Base-by-base conservation (phyloP, 1,140 invertebrate genomes). In the Trachymyrmex cornetzi region DNA sequence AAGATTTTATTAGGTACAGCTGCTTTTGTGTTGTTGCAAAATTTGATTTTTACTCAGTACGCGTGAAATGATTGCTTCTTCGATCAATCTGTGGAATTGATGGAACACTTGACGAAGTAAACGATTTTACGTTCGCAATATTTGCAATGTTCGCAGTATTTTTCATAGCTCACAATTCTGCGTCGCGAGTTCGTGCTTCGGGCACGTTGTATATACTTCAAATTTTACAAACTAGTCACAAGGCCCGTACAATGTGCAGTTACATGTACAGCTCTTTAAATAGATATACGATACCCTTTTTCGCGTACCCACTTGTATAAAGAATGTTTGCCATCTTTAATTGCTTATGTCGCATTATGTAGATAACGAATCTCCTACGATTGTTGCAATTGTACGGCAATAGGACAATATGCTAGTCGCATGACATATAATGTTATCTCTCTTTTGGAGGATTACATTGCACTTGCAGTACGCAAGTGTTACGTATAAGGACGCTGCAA, bases 311-410 rank as follows among this genome's bases (percentile, higher is more conserved):
- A 82, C 67, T 30, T 82, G 69, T 74, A 84, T 50, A 75, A 75
- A 75, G 55, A 63, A 38, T 84, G 67, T 84, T 84, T 57, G 38
- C n/a, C 80, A 74, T 34, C 24, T 67, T 67, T 24, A 74, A 44
- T 66, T 22, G 82, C 74, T 85, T 85, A 85, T 50, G 16, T 6
- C 38, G 71, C 14, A 85, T 61, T 61, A 85, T 79, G 59, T 79
- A 79, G 74, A 85, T 85, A 85, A 85, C 61, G 82, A 24, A n/a
- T 59, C 30, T 79, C 14, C 59, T 79, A 79, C 77, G 61, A 79
- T 85, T 79, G 48, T 85, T 79, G 59, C 61, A 79, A 85, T 79
- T 79, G 55, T 79, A 67, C 81, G 82, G 50, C 44, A 77, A 85
- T 61, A 66, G 50, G 44, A 66, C 48, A 61, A 74, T 77, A 77